Conservation (phyloP, 2,113 vertebrate genomes). For the Sardina pilchardus region DNA sequence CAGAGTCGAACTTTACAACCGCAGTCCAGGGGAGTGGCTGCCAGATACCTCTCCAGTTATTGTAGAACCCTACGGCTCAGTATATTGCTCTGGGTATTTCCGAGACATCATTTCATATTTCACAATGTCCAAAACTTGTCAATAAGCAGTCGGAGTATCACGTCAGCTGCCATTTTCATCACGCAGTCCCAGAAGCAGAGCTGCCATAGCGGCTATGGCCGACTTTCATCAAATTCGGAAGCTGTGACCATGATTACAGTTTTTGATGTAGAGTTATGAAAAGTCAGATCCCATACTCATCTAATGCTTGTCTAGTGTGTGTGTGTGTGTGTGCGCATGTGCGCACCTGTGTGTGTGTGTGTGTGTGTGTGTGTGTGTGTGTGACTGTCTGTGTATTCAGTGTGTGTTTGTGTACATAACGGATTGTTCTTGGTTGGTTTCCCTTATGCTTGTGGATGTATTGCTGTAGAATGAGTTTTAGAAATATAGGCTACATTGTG, state of each 20-base stretch:
- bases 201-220: background rate
- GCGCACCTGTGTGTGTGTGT: background rate
- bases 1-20: background rate
- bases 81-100: background rate
- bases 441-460: background rate
- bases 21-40: background rate
- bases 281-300: background rate
- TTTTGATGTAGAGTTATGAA: too few relatives aligned
- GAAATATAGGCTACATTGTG: background rate
- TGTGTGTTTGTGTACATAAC: background rate
- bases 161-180: background rate
- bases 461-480: background rate
- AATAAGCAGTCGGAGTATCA: background rate
- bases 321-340: background rate
- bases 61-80: background rate
- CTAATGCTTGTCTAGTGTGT: background rate
- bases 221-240: background rate
- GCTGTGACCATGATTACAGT: background rate
- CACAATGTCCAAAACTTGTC: background rate
- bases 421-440: background rate
- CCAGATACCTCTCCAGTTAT: background rate
- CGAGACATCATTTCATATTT: background rate
- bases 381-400: background rate
- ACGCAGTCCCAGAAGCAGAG: background rate
- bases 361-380: background rate